Base-by-base conservation (phyloP, 2,113 vertebrate genomes). In the Delphinus delphis region DNA sequence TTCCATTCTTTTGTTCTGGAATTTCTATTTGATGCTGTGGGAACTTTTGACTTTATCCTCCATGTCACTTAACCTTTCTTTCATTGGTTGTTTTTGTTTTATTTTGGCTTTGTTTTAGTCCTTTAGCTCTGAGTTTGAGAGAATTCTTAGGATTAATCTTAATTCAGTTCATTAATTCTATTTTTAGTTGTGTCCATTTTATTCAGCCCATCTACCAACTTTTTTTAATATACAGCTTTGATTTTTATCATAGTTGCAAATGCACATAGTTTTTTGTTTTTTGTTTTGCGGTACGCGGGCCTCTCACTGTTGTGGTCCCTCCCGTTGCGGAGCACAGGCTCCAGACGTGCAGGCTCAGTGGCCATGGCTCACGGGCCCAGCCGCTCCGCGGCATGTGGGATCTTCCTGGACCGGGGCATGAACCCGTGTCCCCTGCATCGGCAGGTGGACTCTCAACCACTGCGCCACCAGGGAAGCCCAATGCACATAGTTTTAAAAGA, bases 101-200 rank as follows among this genome's bases (percentile, higher is more conserved):
- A 12, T 26, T 88, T 86, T 63, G 6, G 13, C 41, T 94, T 88
- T 79, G 23, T 6, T 88, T 96, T 77, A 41, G 36, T 62, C 8
- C 73, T 93, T 90, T 65, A 58, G 13, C 65, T 86, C 63, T 90
- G 71, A 86, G 31, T 73, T 81, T 80, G 36, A 88, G 68, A 74
- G 84, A 81, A 73, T 90, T 25, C 33, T 86, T 53, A 81, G 65
- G 5, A 62, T 86, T 71, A 62, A 63, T 21, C 73, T 38, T 47
- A 80, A 60, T 33, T 55, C 73, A 60, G 50, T 65, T 33, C 33
- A 55, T 36, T 70, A 50, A 87, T 63, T 88, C 11, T 33, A 13
- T 65, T 95, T 92, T 92, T 18, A 67, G 11, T 81, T 55, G 15
- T 74, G 25, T 73, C 83, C 44, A 73, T 65, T 74, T 58, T 82